Base-by-base conservation (phyloP, 2,888 invertebrate species). In the Acholoe squamosa region DNA sequence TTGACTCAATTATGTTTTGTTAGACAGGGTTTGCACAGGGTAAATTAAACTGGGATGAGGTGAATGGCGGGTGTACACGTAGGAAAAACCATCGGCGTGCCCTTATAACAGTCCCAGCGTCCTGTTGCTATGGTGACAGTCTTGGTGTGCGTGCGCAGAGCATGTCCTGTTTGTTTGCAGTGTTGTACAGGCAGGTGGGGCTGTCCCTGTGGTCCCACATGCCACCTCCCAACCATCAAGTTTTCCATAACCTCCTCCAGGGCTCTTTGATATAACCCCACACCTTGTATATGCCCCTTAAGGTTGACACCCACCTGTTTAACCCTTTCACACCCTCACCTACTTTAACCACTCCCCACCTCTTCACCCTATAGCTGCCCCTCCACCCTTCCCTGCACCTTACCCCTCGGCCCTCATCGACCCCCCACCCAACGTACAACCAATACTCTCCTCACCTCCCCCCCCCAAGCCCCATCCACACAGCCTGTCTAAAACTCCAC, bases 111-210 rank as follows among this genome's bases (percentile, higher is more conserved):
- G 71, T 25, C 28, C 3, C 12, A 7, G 71, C 71, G 28, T 28
- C 25, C 31, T 14, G 71, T 71, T 71, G 71, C 28, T 25, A 71
- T 25, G 71, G 71, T 25, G 71, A 71, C 71, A 22, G 28, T 28
- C 3, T 43, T 43, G 43, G 71, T 28, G 71, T 71, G 71, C 71
- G 16, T 71, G 71, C 71, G 28, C 71, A 71, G 12, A 71, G 71
- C 71, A 71, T 71, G 71, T 71, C 28, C 25, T 71, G 28, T 71
- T n/a, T 71, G 71, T 71, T 25, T 71, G 25, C 71, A 14, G 28
- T 28, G n/a, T 25, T n/a, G 25, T 25, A 25, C 14, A 28, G 28
- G 71, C 31, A 28, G 71, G 71, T 71, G 61, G n/a, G 22, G n/a
- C 61, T 61, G 22, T n/a, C 61, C 61, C 19, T 61, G 61, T 61